Evolutionary conservation across 2,113 vertebrate genomes (phyloP).

Genomic region (Plecturocebus donacophilus): DNA sequence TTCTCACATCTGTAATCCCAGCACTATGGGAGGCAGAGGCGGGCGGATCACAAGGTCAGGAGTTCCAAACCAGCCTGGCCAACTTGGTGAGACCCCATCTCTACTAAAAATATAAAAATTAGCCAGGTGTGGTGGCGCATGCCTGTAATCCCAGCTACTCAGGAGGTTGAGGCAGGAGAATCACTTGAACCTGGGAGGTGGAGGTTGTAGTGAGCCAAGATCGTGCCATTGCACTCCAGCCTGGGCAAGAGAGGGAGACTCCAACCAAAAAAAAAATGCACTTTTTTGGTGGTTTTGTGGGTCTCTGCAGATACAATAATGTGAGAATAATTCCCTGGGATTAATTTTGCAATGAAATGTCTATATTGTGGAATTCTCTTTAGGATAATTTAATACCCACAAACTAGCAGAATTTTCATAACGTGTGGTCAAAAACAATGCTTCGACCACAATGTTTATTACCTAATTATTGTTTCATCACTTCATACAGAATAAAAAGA

Average conservation of each 20-base stretch:
- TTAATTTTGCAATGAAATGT: conserved; percentile 28
- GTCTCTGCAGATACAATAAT: not conserved
- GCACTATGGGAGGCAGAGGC: too few relatives aligned
- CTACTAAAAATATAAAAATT: too few relatives aligned
- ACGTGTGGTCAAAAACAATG: not conserved
- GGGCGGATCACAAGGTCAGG: too few relatives aligned
- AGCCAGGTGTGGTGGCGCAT: too few relatives aligned
- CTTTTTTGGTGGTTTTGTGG: not conserved
- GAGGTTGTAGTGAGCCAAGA: too few relatives aligned
- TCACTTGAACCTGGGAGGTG: too few relatives aligned
- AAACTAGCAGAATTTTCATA: conserved; percentile 35
- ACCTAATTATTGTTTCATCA: not conserved
- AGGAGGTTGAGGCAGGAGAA: too few relatives aligned
- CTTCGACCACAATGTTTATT: not conserved
- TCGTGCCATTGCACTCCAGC: too few relatives aligned
- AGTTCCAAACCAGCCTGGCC: too few relatives aligned
- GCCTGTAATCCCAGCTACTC: too few relatives aligned
- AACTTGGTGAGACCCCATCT: too few relatives aligned
- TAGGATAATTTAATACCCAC: conserved; percentile 6
- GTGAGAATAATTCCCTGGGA: not conserved
- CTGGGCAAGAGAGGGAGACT: too few relatives aligned
- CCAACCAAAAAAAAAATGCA: not conserved
- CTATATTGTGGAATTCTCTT: not conserved
- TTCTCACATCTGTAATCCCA: not conserved
- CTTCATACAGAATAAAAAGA: conserved; percentile 47